A percentile compares a stretch with the other conserved stretches of the same genome.
Evolutionary conservation across 2,888 invertebrate genomes (phyloP).

Genomic region (Leucophenga montana): DNA sequence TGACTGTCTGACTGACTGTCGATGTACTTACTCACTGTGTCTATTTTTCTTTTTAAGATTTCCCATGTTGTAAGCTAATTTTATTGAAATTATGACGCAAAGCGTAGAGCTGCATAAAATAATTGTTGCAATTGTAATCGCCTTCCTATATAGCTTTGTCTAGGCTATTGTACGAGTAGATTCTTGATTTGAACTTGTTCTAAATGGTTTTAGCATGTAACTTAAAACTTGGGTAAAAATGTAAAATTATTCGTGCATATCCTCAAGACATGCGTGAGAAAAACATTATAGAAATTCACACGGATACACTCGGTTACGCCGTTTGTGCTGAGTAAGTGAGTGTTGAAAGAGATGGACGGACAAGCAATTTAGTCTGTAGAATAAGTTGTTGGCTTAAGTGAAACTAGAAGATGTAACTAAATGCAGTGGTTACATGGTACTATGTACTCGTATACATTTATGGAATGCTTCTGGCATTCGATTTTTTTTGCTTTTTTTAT

Average conservation of each 20-base stretch:
- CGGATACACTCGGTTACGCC: constrained; percentile 45
- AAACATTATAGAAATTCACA: constrained; percentile 60
- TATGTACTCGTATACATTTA: background rate
- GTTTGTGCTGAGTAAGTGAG: too few relatives aligned
- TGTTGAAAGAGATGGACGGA: too few relatives aligned
- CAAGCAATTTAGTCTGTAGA: too few relatives aligned
- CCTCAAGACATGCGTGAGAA: constrained; percentile 72
- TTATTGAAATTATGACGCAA: constrained; percentile 2
- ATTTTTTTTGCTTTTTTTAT: constrained; percentile 24
- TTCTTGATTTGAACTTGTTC: constrained; percentile 8
- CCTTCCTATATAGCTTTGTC: background rate
- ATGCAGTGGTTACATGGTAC: too few relatives aligned
- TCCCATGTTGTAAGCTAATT: constrained; percentile 25
- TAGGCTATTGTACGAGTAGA: background rate
- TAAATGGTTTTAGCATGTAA: constrained; percentile 1
- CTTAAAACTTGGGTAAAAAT: constrained; percentile 25
- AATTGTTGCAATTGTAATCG: constrained; percentile 10
- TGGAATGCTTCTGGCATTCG: background rate
- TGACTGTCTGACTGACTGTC: background rate
- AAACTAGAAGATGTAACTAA: too few relatives aligned
- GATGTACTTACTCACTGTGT: background rate
- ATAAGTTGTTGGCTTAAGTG: too few relatives aligned
- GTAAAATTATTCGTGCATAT: constrained; percentile 67
- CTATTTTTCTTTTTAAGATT: background rate
- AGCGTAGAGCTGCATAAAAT: background rate